Evolutionary conservation across 2,113 vertebrate genomes (phyloP), one percentile per base, ranked within the genome.

Genomic region (Hypanus sabinus): DNA sequence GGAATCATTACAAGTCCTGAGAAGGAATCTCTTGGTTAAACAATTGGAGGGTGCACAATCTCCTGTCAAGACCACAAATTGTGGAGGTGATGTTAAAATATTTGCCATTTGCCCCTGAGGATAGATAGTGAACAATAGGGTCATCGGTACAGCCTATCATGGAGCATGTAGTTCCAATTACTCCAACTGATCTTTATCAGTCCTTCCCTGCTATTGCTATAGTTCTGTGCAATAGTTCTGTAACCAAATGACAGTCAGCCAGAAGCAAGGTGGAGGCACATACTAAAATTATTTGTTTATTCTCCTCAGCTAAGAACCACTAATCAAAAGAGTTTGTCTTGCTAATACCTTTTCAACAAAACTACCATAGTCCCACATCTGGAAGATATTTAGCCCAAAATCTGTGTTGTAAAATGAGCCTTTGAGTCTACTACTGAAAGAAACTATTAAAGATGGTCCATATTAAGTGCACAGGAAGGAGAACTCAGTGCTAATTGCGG

Each of bases 371-470:
- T 33, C 60, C 65, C 36, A 93, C 91, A 93, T 93, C 91, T 93
- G 91, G 91, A 73, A 93, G 38, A 55, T 24, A 55, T 73, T 93
- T 46, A 93, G 70, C 11, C 33, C 36, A 46, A 38, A 73, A 55
- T 46, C 70, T 93, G 68, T 38, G 38, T 73, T 65, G 60, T 90
- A 65, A 90, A 88, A n/a, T 46, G 57, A 88, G 57, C 57, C 57
- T 62, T 87, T 87, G 88, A 70, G n/a, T 93, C 73, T 93, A 93
- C 70, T 93, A n/a, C 73, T 90, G 65, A 93, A 46, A 73, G 68
- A 55, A 93, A 93, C 91, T 70, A 38, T 70, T 73, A 22, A 93
- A 36, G 91, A 75, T 93, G 70, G 22, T 24, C 65, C 36, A 22
- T 36, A 38, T 93, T 70, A 93, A 73, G 68, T 73, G 10, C 36